Evolutionary conservation across 1,140 invertebrate species (phyloP), one percentile per base, ranked within the genome.

Genomic region (Ditylenchus dipsaci): DNA sequence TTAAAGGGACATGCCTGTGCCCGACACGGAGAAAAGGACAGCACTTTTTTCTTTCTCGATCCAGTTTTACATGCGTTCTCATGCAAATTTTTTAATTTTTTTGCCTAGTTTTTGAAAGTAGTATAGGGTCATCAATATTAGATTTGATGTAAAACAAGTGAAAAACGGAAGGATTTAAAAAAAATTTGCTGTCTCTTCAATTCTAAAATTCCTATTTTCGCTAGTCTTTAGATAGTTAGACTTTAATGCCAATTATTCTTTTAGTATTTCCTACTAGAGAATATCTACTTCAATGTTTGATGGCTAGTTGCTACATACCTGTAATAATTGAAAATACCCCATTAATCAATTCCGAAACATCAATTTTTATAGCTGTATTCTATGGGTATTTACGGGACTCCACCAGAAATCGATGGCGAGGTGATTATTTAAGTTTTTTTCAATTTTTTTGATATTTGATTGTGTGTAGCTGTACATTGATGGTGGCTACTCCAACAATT

Each of bases 221-320:
- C n/a, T n/a, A n/a, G n/a, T n/a, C n/a, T n/a, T n/a, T n/a, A n/a
- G n/a, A n/a, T n/a, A n/a, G n/a, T n/a, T n/a, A n/a, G n/a, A n/a
- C n/a, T n/a, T n/a, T n/a, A n/a, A n/a, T n/a, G n/a, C 11, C 33
- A 5, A 29, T 65, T 30, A 63, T 76, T 21, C 63, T 76, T 29
- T 71, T 66, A 30, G 33, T 23, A 27, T 76, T 64, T 68, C 60
- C 72, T 49, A 47, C 38, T 42, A 26, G 75, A 47, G 71, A 64
- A 7, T 76, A 76, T 58, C 27, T 76, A 1, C 8, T 66, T 7
- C 68, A 84, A 76, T 82, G 80, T 57, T 69, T 86, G 33, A 59
- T 84, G 8, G 84, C 83, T 1, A 84, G 83, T 57, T 84, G 84
- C 68, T 85, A 81, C 64, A 84, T 86, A 67, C 85, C 85, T 13